These are phyloP conservation scores for Ibidorhyncha struthersii DNA, from an alignment of 2,113 vertebrate species.

Conservation along the genomic window DNA sequence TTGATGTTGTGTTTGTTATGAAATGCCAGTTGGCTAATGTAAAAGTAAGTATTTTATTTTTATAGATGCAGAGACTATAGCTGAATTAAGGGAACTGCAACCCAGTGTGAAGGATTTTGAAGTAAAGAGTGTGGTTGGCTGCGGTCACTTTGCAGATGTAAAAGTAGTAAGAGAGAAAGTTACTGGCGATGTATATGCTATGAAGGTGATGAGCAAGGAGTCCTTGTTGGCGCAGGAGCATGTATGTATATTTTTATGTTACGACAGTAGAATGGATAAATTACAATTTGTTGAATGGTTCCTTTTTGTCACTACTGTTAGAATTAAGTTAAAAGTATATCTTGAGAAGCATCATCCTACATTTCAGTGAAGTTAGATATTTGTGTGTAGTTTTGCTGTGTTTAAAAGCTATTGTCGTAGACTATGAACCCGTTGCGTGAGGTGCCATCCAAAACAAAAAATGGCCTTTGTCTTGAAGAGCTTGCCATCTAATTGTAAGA, in stretches of 20 bases:
- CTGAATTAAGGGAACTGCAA: conserved; percentile 86
- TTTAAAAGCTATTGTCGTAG: not conserved
- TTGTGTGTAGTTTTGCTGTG: not conserved
- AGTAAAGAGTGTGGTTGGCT: conserved; percentile 83
- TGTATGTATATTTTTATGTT: conserved; percentile 70
- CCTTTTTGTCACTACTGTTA: not conserved
- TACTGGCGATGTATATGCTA: conserved; percentile 90
- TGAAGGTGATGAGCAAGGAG: conserved; percentile 94
- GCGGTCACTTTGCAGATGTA: conserved; percentile 90
- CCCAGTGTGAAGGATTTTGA: conserved; percentile 89
- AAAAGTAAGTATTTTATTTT: conserved; percentile 38
- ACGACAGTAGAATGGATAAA: not conserved
- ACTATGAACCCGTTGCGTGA: not conserved
- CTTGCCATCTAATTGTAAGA: not conserved
- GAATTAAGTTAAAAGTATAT: not conserved
- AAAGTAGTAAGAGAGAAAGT: conserved; percentile 89
- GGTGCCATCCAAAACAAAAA: not conserved
- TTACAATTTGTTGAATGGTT: not conserved
- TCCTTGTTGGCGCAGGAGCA: conserved; percentile 82
- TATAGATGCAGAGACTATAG: conserved; percentile 85
- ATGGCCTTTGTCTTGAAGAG: not conserved
- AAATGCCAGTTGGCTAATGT: not conserved
- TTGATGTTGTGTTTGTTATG: not conserved
- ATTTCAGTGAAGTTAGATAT: not conserved
- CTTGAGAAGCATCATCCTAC: not conserved